Conservation (phyloP, 2,888 invertebrate genomes). For the Pteria penguin region DNA sequence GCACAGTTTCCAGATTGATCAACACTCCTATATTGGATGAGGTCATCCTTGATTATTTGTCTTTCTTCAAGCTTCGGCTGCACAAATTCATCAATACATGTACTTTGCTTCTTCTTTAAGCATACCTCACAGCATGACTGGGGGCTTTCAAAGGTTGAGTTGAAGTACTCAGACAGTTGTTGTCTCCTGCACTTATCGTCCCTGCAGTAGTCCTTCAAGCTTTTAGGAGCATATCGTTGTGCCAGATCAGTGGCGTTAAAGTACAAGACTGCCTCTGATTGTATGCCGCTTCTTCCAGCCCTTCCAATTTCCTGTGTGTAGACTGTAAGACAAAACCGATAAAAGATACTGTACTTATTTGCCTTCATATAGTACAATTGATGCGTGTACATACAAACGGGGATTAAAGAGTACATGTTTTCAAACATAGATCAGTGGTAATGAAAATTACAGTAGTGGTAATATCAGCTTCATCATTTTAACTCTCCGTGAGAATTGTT, state of each 20-base stretch:
- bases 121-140: not conserved
- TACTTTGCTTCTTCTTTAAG: not conserved
- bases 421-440: not conserved
- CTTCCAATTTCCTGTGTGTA: constrained; percentile 9
- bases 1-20: not conserved
- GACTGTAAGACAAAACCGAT: constrained; percentile 2
- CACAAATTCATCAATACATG: not conserved
- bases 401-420: not conserved
- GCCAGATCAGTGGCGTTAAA: constrained; percentile 1
- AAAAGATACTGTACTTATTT: not conserved
- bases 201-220: not conserved
- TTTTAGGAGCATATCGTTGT: not conserved
- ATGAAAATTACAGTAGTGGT: too few species aligned
- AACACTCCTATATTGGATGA: not conserved
- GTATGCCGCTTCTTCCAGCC: not conserved
- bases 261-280: not conserved
- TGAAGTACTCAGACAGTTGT: not conserved
- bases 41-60: not conserved
- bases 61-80: not conserved
- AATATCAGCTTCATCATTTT: too few species aligned
- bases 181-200: not conserved
- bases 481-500: too few species aligned
- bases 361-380: not conserved
- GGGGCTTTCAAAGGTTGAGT: not conserved
- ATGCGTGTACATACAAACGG: not conserved